phyloP scores from a whole-genome alignment of 1,140 invertebrate genomes.

The Papilio dardanus region DNA sequence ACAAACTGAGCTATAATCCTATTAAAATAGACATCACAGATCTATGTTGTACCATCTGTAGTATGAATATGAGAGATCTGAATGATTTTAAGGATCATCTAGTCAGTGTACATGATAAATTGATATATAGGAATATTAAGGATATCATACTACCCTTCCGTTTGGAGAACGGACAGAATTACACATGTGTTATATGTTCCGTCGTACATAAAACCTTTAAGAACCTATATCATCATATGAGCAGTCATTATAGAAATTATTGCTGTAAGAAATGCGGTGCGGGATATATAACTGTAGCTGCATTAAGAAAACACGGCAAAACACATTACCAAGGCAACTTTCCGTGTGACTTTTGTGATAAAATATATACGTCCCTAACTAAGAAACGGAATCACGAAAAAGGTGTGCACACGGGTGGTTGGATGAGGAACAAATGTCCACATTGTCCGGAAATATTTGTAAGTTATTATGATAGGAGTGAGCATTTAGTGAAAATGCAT shows the following conservation, averaged over 20 bases:
- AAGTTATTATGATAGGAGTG: constrained; percentile 75
- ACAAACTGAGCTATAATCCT: constrained; percentile 76
- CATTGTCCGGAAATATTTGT: constrained; percentile 78
- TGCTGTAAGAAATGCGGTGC: constrained; percentile 75
- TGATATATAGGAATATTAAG: constrained; percentile 71
- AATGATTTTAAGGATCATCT: constrained; percentile 68
- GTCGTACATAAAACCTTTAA: constrained; percentile 74
- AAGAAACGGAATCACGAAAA: constrained; percentile 76
- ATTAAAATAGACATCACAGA: constrained; percentile 77
- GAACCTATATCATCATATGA: constrained; percentile 77
- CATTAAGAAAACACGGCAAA: constrained; percentile 71
- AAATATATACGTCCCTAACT: constrained; percentile 67
- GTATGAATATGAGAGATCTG: constrained; percentile 62
- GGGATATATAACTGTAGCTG: constrained; percentile 74
- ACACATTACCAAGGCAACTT: constrained; percentile 75
- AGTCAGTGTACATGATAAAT: constrained; percentile 60
- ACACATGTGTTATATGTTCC: constrained; percentile 70
- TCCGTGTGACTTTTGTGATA: constrained; percentile 70
- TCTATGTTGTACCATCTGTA: constrained; percentile 64
- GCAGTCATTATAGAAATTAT: constrained; percentile 76
- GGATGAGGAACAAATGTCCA: constrained; percentile 78
- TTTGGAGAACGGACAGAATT: constrained; percentile 67
- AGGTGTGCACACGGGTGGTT: constrained; percentile 70
- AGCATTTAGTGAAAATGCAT: constrained; percentile 75
- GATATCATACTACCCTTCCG: constrained; percentile 76